A percentile compares a stretch with the other conserved stretches of the same genome.
Evolutionary conservation across 2,888 invertebrate species (phyloP).

Genomic region (Pandemis corylana): DNA sequence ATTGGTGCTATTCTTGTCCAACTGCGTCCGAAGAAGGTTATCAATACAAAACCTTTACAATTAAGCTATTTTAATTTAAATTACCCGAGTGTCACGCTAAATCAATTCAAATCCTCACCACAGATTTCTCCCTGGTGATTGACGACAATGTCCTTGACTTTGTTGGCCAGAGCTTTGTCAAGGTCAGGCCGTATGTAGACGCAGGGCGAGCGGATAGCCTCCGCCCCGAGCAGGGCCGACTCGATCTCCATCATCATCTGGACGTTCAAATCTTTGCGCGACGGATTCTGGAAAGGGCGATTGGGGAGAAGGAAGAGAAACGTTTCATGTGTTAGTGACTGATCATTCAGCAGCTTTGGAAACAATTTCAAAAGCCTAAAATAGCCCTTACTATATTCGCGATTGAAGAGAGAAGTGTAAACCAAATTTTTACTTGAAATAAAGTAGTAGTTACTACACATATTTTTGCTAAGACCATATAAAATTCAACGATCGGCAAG

Average conservation of each 20-base stretch:
- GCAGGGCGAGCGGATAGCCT: conserved; percentile 91
- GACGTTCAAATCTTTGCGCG: conserved; percentile 95
- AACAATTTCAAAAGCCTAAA: background rate
- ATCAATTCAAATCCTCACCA: conserved; percentile 64
- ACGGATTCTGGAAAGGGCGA: conserved; percentile 90
- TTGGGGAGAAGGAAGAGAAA: conserved; percentile 39
- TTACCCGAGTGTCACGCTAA: no score
- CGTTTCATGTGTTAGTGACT: conserved; percentile 13
- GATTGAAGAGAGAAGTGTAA: background rate
- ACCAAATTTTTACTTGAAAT: background rate
- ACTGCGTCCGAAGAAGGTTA: no score
- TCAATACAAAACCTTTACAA: no score
- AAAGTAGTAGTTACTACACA: no score
- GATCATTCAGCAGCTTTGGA: background rate
- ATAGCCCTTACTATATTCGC: background rate
- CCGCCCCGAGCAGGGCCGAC: conserved; percentile 92
- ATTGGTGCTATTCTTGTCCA: no score
- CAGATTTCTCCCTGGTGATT: conserved; percentile 92
- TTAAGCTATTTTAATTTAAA: no score
- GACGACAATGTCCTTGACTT: conserved; percentile 94
- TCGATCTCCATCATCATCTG: conserved; percentile 97
- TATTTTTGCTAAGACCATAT: no score
- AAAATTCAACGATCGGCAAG: no score
- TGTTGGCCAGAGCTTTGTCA: conserved; percentile 91
- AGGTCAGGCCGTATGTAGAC: conserved; percentile 94